These are phyloP conservation scores for Metallyticus violacea DNA, from an alignment of 2,888 invertebrate species.

Conservation along the genomic window DNA sequence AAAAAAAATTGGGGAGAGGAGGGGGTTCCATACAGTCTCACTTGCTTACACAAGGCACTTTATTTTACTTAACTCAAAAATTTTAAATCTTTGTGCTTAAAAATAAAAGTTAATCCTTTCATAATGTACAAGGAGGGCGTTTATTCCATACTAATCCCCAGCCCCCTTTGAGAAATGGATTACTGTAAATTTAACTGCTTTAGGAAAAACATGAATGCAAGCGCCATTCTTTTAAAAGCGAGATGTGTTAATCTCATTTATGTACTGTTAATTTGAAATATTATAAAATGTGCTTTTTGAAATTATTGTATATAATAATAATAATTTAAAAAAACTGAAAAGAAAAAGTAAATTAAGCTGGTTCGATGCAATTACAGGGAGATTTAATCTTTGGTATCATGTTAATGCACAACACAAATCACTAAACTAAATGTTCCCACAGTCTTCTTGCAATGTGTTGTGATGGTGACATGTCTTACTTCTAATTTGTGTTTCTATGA, in stretches of 20 bases:
- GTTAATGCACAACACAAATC: background rate
- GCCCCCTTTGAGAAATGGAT: background rate
- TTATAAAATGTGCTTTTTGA: background rate
- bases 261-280: background rate
- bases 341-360: background rate
- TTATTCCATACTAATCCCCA: no score
- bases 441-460: background rate
- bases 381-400: background rate
- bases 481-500: background rate
- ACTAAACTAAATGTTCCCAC: background rate
- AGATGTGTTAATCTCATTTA: background rate
- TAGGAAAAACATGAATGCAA: background rate
- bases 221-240: background rate
- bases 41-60: conserved; percentile 12
- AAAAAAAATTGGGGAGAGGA: background rate
- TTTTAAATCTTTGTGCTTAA: background rate
- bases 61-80: background rate
- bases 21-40: background rate
- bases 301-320: no score
- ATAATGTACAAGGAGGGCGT: background rate
- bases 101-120: background rate
- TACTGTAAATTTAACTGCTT: background rate
- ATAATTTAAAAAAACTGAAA: background rate
- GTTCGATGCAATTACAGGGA: background rate
- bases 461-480: background rate